Evolutionary conservation across 1,140 invertebrate genomes (phyloP).

Genomic region (Leptonema lineaticorne): DNA sequence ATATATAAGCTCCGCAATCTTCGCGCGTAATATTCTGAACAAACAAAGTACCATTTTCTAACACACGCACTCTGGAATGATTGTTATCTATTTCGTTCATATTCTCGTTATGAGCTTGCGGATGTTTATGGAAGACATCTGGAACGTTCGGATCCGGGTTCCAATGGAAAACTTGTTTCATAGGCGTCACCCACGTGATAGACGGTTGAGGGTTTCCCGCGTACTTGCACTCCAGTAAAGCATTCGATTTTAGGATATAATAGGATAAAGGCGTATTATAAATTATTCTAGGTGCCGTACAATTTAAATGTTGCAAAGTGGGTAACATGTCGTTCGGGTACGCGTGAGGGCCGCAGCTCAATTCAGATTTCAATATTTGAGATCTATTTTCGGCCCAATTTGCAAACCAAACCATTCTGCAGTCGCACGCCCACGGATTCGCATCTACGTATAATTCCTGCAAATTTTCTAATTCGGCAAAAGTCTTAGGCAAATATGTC

Average conservation of each 20-base stretch:
- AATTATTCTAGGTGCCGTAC: slow-evolving; percentile 62
- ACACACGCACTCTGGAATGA: slow-evolving; percentile 56
- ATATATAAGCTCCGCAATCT: slow-evolving; percentile 86
- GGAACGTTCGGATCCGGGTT: slow-evolving; percentile 66
- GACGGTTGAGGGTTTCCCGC: slow-evolving; percentile 75
- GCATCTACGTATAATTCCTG: slow-evolving; percentile 66
- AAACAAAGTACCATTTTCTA: slow-evolving; percentile 58
- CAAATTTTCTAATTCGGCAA: slow-evolving; percentile 65
- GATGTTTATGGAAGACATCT: slow-evolving; percentile 66
- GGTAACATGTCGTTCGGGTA: slow-evolving; percentile 67
- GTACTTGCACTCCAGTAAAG: slow-evolving; percentile 76
- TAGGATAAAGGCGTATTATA: slow-evolving; percentile 60
- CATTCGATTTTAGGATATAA: slow-evolving; percentile 64
- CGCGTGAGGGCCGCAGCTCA: slow-evolving; percentile 62
- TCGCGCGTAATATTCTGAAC: slow-evolving; percentile 62
- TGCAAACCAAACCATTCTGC: slow-evolving; percentile 83
- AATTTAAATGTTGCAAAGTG: slow-evolving; percentile 68
- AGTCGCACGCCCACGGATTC: slow-evolving; percentile 86
- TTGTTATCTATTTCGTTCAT: slow-evolving; percentile 53
- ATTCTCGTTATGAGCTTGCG: slow-evolving; percentile 59
- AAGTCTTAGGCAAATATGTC: slow-evolving; percentile 68
- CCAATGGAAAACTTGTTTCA: slow-evolving; percentile 68
- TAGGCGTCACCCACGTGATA: slow-evolving; percentile 84
- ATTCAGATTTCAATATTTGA: slow-evolving; percentile 56
- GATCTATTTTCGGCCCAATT: slow-evolving; percentile 60